These are phyloP conservation scores for Rhynchophorus ferrugineus DNA, from an alignment of 1,140 invertebrate species.

Conservation along the genomic window DNA sequence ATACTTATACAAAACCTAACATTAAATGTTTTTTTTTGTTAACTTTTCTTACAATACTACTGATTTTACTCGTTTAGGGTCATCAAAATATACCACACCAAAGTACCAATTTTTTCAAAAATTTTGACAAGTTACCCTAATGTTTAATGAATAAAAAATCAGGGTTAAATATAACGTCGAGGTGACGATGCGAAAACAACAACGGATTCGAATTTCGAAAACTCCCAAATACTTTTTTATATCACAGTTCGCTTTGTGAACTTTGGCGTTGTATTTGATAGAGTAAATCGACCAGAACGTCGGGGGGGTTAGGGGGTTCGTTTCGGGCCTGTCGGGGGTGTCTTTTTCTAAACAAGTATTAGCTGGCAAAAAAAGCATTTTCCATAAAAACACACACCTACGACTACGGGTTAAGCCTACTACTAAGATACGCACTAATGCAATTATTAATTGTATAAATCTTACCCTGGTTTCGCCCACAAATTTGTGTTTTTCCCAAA, in stretches of 20 bases:
- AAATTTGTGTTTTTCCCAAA: conserved; percentile 12
- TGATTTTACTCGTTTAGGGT: conserved; percentile 18
- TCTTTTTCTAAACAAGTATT: conserved; percentile 20
- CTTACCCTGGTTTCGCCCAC: conserved; percentile 40
- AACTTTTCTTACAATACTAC: no score
- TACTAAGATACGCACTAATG: conserved; percentile 34
- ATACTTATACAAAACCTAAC: no score
- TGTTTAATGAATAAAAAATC: background rate
- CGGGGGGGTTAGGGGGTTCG: background rate
- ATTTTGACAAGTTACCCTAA: background rate
- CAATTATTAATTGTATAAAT: conserved; percentile 36
- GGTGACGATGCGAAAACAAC: no score
- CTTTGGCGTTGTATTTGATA: conserved; percentile 1
- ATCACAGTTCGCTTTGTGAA: conserved; percentile 16
- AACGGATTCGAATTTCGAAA: no score
- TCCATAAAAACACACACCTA: conserved; percentile 33
- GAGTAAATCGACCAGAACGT: conserved; percentile 16
- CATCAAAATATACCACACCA: background rate
- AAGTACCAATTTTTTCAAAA: conserved; percentile 5
- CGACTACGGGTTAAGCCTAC: conserved; percentile 30
- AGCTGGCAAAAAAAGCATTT: conserved; percentile 28
- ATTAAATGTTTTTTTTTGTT: no score
- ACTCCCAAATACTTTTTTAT: no score
- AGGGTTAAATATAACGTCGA: no score
- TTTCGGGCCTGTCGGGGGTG: conserved; percentile 37